Evolutionary conservation across 1,140 invertebrate species (phyloP), one percentile per base, ranked within the genome.

Genomic region (Acyrthosiphon pisum): DNA sequence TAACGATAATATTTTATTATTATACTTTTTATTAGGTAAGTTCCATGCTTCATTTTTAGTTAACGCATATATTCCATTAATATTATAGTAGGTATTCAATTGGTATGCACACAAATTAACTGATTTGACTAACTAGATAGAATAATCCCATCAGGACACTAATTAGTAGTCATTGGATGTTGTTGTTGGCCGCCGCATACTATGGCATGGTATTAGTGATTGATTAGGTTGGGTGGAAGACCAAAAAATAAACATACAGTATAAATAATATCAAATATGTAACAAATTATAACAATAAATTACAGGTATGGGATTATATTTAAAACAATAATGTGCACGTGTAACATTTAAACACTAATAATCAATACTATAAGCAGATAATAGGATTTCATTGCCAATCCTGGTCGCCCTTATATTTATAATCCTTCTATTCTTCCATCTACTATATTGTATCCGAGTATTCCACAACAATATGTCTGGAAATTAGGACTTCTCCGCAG

Each of bases 71-170:
- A 76, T n/a, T n/a, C n/a, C 14, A 76, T 76, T n/a, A 76, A 76
- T 35, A 35, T 30, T n/a, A n/a, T 76, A 76, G 30, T n/a, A 76
- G 60, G 30, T 76, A n/a, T n/a, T 76, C 14, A 76, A 76, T 76
- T 76, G 30, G 6, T n/a, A 18, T 76, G 60, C 60, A n/a, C 60
- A 76, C 60, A 76, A 76, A 76, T 76, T 30, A 76, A n/a, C 60
- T 76, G n/a, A 76, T 76, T 76, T 76, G n/a, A 76, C n/a, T 76
- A 76, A 76, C 14, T 76, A 30, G 18, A 18, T 76, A 76, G 60
- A 76, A 76, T 76, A 76, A 76, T 76, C 60, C 60, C 60, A 76
- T 76, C 60, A 76, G 60, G 8, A 76, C 60, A 76, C 60, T 76
- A 76, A 76, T 76, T 76, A 76, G 60, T 76, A 76, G 60, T 76